These are phyloP conservation scores for Heliangelus exortis DNA, from an alignment of 2,797 vertebrate genomes.

Conservation along the genomic window DNA sequence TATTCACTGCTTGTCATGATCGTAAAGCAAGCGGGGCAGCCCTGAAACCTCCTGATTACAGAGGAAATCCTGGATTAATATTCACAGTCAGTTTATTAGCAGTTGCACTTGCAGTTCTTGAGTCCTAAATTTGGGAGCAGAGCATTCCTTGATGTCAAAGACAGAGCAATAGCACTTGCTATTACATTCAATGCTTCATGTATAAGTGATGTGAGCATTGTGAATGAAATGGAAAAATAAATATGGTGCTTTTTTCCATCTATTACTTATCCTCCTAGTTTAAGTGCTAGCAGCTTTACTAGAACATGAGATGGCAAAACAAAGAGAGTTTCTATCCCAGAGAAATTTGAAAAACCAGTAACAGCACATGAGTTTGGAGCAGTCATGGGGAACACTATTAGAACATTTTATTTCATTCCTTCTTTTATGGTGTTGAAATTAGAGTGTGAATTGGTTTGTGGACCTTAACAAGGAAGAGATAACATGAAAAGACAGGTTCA, in stretches of 20 bases:
- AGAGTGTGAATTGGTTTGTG: background rate
- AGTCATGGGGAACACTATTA: background rate
- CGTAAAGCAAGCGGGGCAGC: constrained; percentile 11
- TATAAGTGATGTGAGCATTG: fast-evolving
- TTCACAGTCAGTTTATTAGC: background rate
- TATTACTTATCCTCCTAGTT: background rate
- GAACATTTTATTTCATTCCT: background rate
- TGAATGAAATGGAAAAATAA: background rate
- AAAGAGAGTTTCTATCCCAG: background rate
- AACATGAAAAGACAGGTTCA: background rate
- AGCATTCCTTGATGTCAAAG: background rate
- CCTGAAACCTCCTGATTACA: background rate
- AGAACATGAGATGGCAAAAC: background rate
- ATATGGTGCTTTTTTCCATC: background rate
- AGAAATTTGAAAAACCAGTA: background rate
- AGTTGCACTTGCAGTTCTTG: background rate
- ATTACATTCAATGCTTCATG: fast-evolving
- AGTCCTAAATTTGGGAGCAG: background rate
- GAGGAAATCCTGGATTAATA: constrained; percentile 1
- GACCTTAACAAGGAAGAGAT: background rate
- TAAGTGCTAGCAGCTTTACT: background rate
- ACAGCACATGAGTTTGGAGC: background rate
- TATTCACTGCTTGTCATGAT: background rate
- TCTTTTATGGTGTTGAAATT: background rate
- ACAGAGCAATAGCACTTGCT: background rate